A percentile compares a stretch with the other conserved stretches of the same genome.
Conservation (phyloP, 2,888 invertebrate species). For the Oligia fasciuncula region DNA sequence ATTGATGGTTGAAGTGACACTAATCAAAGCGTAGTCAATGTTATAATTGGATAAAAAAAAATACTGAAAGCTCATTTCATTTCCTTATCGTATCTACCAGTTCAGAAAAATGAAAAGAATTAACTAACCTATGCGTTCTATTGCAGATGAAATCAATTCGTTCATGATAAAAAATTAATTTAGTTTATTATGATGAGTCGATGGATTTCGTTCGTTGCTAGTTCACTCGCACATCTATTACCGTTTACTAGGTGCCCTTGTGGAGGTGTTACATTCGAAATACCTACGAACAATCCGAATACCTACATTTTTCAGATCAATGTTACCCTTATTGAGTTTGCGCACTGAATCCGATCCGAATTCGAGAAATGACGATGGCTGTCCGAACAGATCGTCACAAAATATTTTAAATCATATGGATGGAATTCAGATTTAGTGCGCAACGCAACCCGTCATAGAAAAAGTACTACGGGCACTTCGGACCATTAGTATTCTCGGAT, state of each 20-base stretch:
- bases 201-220: not conserved
- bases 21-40: not conserved
- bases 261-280: not conserved
- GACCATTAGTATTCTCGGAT: not conserved
- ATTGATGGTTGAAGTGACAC: not conserved
- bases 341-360: not conserved
- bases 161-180: not conserved
- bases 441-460: not conserved
- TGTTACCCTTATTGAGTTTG: not conserved
- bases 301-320: not conserved
- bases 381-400: not conserved
- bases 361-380: not conserved
- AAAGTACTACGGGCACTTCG: not conserved
- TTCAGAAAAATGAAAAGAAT: slow-evolving; percentile 1
- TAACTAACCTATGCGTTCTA: not conserved
- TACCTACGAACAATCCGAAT: not conserved
- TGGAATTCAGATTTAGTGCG: not conserved
- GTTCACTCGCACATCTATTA: not conserved
- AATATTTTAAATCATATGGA: not conserved
- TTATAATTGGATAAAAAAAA: not conserved
- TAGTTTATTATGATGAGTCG: not conserved
- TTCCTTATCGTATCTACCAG: not conserved
- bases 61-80: not conserved
- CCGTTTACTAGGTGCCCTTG: not conserved
- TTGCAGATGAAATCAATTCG: slow-evolving; percentile 6